Conservation (phyloP, 1,140 invertebrate genomes). For the Leptonema lineaticorne region DNA sequence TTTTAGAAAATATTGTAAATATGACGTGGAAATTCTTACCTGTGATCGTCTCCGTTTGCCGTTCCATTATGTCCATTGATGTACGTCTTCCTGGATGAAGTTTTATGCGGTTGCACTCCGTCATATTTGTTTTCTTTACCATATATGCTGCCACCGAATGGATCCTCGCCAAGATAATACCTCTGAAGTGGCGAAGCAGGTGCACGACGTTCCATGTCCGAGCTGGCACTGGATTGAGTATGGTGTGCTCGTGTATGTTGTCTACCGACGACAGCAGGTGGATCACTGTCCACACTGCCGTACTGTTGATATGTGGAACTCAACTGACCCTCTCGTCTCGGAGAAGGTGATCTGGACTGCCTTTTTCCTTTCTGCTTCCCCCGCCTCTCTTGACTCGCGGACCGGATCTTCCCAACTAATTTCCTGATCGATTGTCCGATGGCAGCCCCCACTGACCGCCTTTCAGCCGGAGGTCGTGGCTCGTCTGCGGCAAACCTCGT, state of each 20-base stretch:
- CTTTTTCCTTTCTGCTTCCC: conserved; percentile 58
- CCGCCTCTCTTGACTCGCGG: conserved; percentile 71
- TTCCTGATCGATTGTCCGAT: conserved; percentile 74
- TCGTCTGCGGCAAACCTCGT: conserved; percentile 63
- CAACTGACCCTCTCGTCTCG: conserved; percentile 46
- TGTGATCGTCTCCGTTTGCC: conserved; percentile 45
- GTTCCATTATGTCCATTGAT: conserved; percentile 50
- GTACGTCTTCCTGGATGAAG: conserved; percentile 44
- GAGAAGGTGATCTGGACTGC: conserved; percentile 57
- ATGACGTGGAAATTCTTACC: conserved; percentile 42
- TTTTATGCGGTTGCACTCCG: conserved; percentile 56
- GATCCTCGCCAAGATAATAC: conserved; percentile 82
- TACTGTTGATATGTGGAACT: conserved; percentile 55
- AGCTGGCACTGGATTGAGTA: conserved; percentile 22
- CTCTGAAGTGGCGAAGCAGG: conserved; percentile 63
- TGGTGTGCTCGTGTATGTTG: conserved; percentile 28
- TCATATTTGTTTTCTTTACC: conserved; percentile 78
- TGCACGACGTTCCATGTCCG: conserved; percentile 44
- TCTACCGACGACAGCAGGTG: conserved; percentile 47
- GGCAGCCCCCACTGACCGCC: conserved; percentile 59
- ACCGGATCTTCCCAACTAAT: conserved; percentile 74
- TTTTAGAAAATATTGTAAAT: too few relatives aligned
- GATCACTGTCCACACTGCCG: conserved; percentile 54
- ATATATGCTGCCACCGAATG: conserved; percentile 76
- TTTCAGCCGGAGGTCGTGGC: conserved; percentile 51